Percentiles rank a stretch among this genome's conserved stretches.
Evolutionary conservation across 1,140 invertebrate species (phyloP).

Genomic region (Leptinotarsa defecta): DNA sequence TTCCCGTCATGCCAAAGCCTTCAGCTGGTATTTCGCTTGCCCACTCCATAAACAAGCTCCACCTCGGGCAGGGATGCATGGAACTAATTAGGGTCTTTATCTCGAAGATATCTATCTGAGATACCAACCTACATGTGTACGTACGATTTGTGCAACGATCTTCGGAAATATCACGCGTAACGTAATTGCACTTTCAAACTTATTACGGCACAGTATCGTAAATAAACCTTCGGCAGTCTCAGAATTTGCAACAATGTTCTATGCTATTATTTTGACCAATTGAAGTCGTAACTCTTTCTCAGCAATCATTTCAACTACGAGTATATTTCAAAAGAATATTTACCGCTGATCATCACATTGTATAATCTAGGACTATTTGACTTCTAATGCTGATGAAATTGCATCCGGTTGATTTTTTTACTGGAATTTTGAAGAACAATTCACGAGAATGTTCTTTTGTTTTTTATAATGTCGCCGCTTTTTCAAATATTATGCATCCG

Average conservation of each 20-base stretch:
- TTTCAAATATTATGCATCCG: too few relatives aligned
- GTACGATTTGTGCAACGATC: conserved; percentile 19
- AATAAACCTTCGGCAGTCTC: conserved; percentile 8
- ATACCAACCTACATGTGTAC: conserved; percentile 19
- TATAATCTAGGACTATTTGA: too few relatives aligned
- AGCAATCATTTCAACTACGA: background rate
- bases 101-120: conserved; percentile 13
- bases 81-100: conserved; percentile 21
- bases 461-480: too few relatives aligned
- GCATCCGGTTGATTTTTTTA: too few relatives aligned
- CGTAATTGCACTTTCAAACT: conserved; percentile 17
- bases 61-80: conserved; percentile 7
- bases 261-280: background rate
- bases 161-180: conserved; percentile 15
- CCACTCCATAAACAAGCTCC: conserved; percentile 7
- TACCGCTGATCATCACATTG: too few relatives aligned
- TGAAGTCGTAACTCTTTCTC: background rate
- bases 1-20: background rate
- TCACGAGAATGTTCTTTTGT: too few relatives aligned
- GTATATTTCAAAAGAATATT: too few relatives aligned
- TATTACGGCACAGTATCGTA: conserved; percentile 10
- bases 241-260: conserved; percentile 2
- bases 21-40: background rate
- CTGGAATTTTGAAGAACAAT: too few relatives aligned
- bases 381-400: too few relatives aligned